phyloP scores from a whole-genome alignment of 2,113 vertebrate species.

The Oryzias celebensis region DNA sequence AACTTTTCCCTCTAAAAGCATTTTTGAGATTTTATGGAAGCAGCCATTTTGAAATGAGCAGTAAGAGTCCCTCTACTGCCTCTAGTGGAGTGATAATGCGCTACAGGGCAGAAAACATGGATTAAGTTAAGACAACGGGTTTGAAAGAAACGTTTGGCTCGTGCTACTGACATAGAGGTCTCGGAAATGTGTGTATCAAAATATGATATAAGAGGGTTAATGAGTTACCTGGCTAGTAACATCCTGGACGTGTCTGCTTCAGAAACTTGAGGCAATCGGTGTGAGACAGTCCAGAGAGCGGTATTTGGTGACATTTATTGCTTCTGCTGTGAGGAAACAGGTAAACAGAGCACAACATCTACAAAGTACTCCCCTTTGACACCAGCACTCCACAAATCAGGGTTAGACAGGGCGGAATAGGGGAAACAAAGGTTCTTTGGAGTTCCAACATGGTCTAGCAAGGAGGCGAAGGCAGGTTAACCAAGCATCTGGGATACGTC shows the following conservation, averaged over 20 bases:
- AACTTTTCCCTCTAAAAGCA: no score
- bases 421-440: slow-evolving; percentile 70
- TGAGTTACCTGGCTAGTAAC: slow-evolving; percentile 22
- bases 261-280: slow-evolving; percentile 38
- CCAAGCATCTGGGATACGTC: slow-evolving; percentile 69
- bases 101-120: no score
- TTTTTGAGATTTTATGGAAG: no score
- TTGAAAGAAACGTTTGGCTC: no score
- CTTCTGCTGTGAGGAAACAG: slow-evolving; percentile 67
- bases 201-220: no score
- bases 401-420: slow-evolving; percentile 59
- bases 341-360: slow-evolving; percentile 74
- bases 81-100: no score
- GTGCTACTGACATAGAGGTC: no score
- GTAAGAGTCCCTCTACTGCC: no score
- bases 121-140: no score
- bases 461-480: slow-evolving; percentile 56
- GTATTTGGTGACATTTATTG: slow-evolving; percentile 70
- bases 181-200: no score
- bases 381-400: slow-evolving; percentile 79
- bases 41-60: no score
- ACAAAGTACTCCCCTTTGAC: slow-evolving; percentile 80
- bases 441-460: slow-evolving; percentile 60
- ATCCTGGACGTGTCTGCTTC: slow-evolving; percentile 32
- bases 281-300: slow-evolving; percentile 74